Evolutionary conservation across 2,888 invertebrate genomes (phyloP), one percentile per base, ranked within the genome.

Genomic region (Schizaphis graminum): DNA sequence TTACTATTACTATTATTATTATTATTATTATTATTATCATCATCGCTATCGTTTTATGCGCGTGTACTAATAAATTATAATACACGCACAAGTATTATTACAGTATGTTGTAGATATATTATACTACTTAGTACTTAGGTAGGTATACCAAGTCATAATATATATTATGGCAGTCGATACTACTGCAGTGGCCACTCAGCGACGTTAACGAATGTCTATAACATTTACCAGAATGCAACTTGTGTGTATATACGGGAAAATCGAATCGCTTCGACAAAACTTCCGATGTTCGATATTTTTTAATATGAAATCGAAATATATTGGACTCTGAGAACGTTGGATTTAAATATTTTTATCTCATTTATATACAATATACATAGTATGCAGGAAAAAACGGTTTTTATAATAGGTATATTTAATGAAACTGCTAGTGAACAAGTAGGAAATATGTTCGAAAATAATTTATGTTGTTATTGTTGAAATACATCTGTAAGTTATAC

Each of bases 171-270:
- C 85, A 85, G 28, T 85, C 13, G 85, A 44, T 35, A 77, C 21
- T 77, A 7, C 8, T 35, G 21, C 35, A 77, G 77, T 77, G 21
- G 35, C 77, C n/a, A 41, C 28, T n/a, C 47, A 49, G 90, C 35
- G 67, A 90, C 90, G 67, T 90, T 67, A 90, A 90, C 49, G 90
- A 90, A 67, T 35, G 90, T 67, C 24, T 24, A 67, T 35, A 56
- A 88, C 24, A 13, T 88, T 56, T 77, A 77, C 21, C 35, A 77
- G 8, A 35, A 77, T 35, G 77, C 77, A 77, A 35, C 35, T 21
- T 8, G 35, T 41, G 47, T 47, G 44, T 44, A 8, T 44, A 8
- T 44, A 28, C 44, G 8, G 57, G 13, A 16, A 44, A 44, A 28
- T 89, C 7, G 11, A 10, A 8, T 57, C 28, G 21, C 35, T 77